Evolutionary conservation across 2,113 vertebrate genomes (phyloP).

Genomic region (Garra rufa): DNA sequence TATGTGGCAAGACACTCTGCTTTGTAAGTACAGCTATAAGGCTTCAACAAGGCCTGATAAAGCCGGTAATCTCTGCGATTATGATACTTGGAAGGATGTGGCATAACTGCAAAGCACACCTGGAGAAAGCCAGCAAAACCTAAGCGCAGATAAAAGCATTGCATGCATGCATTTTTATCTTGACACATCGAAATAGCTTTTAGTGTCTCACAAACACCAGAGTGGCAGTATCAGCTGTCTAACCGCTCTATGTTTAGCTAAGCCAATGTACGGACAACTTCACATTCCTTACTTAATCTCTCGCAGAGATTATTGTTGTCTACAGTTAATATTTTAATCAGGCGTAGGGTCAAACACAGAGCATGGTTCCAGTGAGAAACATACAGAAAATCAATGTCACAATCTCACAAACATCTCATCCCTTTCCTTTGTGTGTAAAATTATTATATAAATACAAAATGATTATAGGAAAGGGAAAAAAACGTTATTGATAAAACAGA

Average conservation of each 20-base stretch:
- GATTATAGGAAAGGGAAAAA: background rate
- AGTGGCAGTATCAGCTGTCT: slow-evolving; percentile 66
- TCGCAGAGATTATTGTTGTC: slow-evolving; percentile 66
- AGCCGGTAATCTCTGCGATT: background rate
- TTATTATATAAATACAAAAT: background rate
- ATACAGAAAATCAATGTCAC: background rate
- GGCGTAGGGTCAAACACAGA: slow-evolving; percentile 42
- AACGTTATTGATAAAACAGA: too few relatives aligned
- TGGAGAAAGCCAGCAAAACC: background rate
- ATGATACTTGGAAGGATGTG: background rate
- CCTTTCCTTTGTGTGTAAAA: background rate
- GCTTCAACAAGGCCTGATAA: background rate
- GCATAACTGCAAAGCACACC: background rate
- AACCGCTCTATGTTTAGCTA: slow-evolving; percentile 68
- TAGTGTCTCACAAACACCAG: slow-evolving; percentile 42
- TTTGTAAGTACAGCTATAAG: background rate
- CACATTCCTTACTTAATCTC: slow-evolving; percentile 64
- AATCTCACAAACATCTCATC: background rate
- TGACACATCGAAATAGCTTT: slow-evolving; percentile 7
- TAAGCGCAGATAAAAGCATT: background rate
- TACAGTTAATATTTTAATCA: slow-evolving; percentile 69
- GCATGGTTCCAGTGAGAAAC: background rate
- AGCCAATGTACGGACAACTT: slow-evolving; percentile 50
- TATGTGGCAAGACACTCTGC: background rate
- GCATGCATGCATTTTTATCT: background rate